Base-by-base conservation (phyloP, 2,113 vertebrate species). In the Athene noctua region DNA sequence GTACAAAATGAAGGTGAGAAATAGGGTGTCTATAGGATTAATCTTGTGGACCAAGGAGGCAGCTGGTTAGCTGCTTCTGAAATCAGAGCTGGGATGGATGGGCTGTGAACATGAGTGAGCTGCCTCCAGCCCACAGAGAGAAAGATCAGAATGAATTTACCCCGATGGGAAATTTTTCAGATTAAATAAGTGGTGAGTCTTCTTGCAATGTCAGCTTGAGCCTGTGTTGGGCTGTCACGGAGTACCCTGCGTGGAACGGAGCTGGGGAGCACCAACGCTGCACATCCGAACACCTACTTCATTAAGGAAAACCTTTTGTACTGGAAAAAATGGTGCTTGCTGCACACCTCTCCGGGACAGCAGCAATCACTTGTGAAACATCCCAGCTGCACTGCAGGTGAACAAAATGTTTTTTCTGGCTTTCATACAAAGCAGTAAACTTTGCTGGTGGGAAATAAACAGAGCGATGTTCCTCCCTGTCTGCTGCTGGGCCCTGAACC, bases 201-300 rank as follows among this genome's bases (percentile, higher is more conserved):
- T 63, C 57, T 52, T 78, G 44, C 34, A 71, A 59, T 29, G 23
- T 78, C 44, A 27, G 13, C 27, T 18, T 34, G 51, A 72, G 58
- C 52, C 58, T 20, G 16, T 65, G 85, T 10, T 40, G 44, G 58
- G 38, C 58, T 78, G 27, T 22, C 23, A 40, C 34, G 14, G 65
- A 18, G 44, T 7, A 15, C 27, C 51, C 49, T 30, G 42, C 0
- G 1, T n/a, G 57, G 38, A 34, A 25, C 15, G 25, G 66, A 61
- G 47, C 22, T 42, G 38, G 46, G 46, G 18, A 72, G 15, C 0
- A 0, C 44, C 21, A 49, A 49, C 3, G 0, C 34, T 61, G 52
- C 59, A 19, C 29, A 10, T 11, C 38, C 11, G 30, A 49, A 36
- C 15, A 3, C 18, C 15, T 19, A 26, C 36, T 34, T 66, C 1